These are phyloP conservation scores for Drosophila miranda DNA, from an alignment of 1,140 invertebrate species.

Conservation along the genomic window DNA sequence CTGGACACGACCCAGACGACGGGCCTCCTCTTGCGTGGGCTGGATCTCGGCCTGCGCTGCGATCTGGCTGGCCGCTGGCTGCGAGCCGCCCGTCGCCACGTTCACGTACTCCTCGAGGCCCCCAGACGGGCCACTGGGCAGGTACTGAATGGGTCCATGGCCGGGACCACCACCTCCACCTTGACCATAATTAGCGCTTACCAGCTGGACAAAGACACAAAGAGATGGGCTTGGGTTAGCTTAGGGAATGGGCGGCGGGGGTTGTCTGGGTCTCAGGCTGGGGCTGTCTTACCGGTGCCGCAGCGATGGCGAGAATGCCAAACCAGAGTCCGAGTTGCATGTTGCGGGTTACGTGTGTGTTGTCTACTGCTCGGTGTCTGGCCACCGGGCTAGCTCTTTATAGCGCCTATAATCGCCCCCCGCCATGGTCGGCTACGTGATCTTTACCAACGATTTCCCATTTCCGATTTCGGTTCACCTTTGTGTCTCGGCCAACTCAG, in stretches of 20 bases:
- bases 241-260: neutral
- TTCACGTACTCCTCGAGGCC: slow-evolving; percentile 76
- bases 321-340: slow-evolving; percentile 77
- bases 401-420: slow-evolving; percentile 61
- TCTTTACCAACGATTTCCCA: slow-evolving; percentile 56
- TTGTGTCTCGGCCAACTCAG: slow-evolving; percentile 37
- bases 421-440: slow-evolving; percentile 66
- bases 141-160: slow-evolving; percentile 39
- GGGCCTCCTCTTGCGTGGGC: slow-evolving; percentile 61
- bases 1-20: slow-evolving; percentile 69
- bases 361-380: slow-evolving; percentile 68
- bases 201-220: slow-evolving; percentile 41
- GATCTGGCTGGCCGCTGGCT: slow-evolving; percentile 59
- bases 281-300: slow-evolving; percentile 67
- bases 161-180: slow-evolving; percentile 24
- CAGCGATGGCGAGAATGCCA: slow-evolving; percentile 73
- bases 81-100: slow-evolving; percentile 63
- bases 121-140: slow-evolving; percentile 47
- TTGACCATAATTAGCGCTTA: slow-evolving; percentile 69
- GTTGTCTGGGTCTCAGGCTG: too few relatives aligned
- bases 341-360: slow-evolving; percentile 61
- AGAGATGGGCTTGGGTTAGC: neutral
- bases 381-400: slow-evolving; percentile 60
- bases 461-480: slow-evolving; percentile 65
- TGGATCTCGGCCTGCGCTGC: slow-evolving; percentile 71